A percentile compares a stretch with the other conserved stretches of the same genome.
Evolutionary conservation across 2,888 invertebrate genomes (phyloP).

Genomic region (Amphipoea lucens): DNA sequence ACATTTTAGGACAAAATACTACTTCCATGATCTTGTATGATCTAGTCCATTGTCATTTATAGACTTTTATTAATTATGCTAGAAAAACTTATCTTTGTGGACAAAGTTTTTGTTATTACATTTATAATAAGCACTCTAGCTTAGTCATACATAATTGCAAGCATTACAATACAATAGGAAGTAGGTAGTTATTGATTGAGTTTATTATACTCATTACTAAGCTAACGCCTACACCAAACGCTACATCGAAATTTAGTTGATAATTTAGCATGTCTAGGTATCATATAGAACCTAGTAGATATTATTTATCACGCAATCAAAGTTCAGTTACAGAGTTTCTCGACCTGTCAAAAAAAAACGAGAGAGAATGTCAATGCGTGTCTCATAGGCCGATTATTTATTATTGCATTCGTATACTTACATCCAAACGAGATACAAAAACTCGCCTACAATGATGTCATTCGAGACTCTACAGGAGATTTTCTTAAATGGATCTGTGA

Average conservation of each 20-base stretch:
- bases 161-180: conserved; percentile 21
- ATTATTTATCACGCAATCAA: neutral
- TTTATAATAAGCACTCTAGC: neutral
- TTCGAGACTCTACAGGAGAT: neutral
- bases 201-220: conserved; percentile 5
- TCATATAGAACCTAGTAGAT: neutral
- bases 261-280: neutral
- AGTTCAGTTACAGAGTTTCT: neutral
- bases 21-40: neutral
- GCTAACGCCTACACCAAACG: neutral
- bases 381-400: neutral
- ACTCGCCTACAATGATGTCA: neutral
- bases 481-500: too few relatives aligned
- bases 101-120: neutral
- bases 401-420: neutral
- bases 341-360: neutral
- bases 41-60: too few relatives aligned
- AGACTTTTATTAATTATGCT: neutral
- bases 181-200: conserved; percentile 9
- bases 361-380: too few relatives aligned
- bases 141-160: neutral
- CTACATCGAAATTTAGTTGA: neutral
- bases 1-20: neutral
- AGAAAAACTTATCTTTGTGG: neutral
- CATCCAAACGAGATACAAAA: neutral